phyloP scores from a whole-genome alignment of 2,797 vertebrate species.

The Salmo trutta region DNA sequence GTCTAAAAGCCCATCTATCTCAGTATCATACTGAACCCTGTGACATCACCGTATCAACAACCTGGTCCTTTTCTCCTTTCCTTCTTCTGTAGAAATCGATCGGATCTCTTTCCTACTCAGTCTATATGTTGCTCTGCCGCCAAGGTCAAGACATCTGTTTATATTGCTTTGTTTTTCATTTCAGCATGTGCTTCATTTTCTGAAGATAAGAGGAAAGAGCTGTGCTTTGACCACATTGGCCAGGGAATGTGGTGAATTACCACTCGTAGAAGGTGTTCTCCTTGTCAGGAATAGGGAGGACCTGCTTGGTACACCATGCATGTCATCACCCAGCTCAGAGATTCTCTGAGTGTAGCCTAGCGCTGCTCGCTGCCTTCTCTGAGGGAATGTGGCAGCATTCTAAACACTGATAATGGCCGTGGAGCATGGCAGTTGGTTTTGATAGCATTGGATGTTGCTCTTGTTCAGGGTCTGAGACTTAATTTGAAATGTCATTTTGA shows the following conservation, averaged over 20 bases:
- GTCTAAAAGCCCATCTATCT: slow-evolving; percentile 36
- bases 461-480: not conserved
- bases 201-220: slow-evolving; percentile 45
- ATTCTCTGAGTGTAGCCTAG: not conserved
- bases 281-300: not conserved
- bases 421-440: not conserved
- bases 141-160: slow-evolving; percentile 44
- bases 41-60: slow-evolving; percentile 49
- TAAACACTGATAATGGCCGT: not conserved
- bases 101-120: slow-evolving; percentile 45
- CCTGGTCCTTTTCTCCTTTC: not conserved
- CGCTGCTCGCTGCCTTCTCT: not conserved
- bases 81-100: slow-evolving; percentile 36
- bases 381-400: not conserved
- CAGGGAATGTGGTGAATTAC: not conserved
- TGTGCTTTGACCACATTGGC: slow-evolving; percentile 26
- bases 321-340: not conserved
- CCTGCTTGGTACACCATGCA: not conserved
- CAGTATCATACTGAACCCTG: slow-evolving; percentile 9
- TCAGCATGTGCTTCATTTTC: slow-evolving; percentile 29
- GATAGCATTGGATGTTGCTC: not conserved
- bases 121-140: slow-evolving; percentile 21
- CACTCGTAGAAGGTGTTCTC: not conserved
- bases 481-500: not conserved
- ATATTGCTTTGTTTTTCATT: slow-evolving; percentile 49